Evolutionary conservation across 2,888 invertebrate species (phyloP), one percentile per base, ranked within the genome.

Genomic region (Pterobdella sp.): DNA sequence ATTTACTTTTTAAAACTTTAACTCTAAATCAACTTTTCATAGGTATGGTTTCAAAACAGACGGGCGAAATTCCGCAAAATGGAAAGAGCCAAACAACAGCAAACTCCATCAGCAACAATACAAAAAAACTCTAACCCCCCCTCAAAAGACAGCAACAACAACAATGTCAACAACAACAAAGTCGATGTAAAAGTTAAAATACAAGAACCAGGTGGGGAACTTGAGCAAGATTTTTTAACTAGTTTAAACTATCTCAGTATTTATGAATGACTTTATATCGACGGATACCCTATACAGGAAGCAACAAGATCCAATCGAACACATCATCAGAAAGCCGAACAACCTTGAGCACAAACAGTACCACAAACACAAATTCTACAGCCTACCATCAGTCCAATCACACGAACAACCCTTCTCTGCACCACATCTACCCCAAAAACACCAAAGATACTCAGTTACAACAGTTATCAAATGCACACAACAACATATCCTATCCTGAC

Each of bases 21-120:
- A 49, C 52, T 49, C 22, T 14, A 22, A 49, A 49, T 14, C 52
- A 14, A 49, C 52, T 49, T 14, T 14, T 49, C 14, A 49, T 22
- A 84, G 84, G 84, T 84, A 1, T 84, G 84, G 84, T 84, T 84
- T 76, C 84, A 84, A 77, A 84, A 84, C 74, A 78, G 84, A 34
- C 78, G 84, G 35, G 84, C 84, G 1, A 84, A 84, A 76, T 84
- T 84, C 78, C 77, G 84, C 49, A 84, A 84, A 78, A 81, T 84
- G 81, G 84, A 84, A 76, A 71, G 83, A 67, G 80, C 82, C 72
- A 84, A 83, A 77, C 82, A 82, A 72, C 82, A 82, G 68, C 80
- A 81, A 72, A 31, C 70, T 10, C 14, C 70, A 49, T 22, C 70
- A 52, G 26, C 52, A 52, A 4, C 52, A 26, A 1, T 31, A 7